Evolutionary conservation across 2,888 invertebrate species (phyloP), one percentile per base, ranked within the genome.

Genomic region (Leptopilina myrica): DNA sequence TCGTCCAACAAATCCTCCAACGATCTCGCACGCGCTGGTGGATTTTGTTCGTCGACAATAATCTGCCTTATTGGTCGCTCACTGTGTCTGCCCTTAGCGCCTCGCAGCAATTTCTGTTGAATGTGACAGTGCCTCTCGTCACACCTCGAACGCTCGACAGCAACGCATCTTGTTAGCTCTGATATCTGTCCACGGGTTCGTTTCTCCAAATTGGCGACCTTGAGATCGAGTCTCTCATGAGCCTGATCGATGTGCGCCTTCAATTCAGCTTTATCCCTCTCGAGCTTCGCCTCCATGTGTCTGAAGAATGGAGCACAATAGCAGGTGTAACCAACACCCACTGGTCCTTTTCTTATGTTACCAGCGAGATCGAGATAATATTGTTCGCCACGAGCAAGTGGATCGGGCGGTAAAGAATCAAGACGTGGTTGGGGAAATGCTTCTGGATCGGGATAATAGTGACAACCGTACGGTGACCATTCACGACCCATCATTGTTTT

Each of bases 311-410:
- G 98, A 0, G 97, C 97, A 90, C 98, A 98, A 89, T 97, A 97
- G 91, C 98, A 98, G 0, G 97, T 96, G 90, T 97, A 97, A 0
- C 98, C 97, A 2, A 97, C 96, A 0, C 98, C 98, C n/a, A 98
- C 95, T 0, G 98, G 98, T 1, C 98, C 98, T 92, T 98, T 98
- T 86, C 97, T 95, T 82, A 98, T 97, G 89, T 98, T 98, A 2
- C 98, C 98, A 14, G 98, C 98, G 84, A 99, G 93, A 91, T 98
- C 98, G 85, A 98, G 93, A 92, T 96, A 99, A 92, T 98, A 98
- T 91, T 98, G 98, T 92, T 98, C 97, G 81, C 98, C 98, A 87
- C 95, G 95, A 86, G 94, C 94, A 26, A 98, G 92, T 0, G 97
- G 97, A 91, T 97, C 97, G 90, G 96, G 94, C 83, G 98, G 98